A percentile compares a stretch with the other conserved stretches of the same genome.
Conservation (phyloP, 2,797 vertebrate genomes). For the Acomys russatus region DNA sequence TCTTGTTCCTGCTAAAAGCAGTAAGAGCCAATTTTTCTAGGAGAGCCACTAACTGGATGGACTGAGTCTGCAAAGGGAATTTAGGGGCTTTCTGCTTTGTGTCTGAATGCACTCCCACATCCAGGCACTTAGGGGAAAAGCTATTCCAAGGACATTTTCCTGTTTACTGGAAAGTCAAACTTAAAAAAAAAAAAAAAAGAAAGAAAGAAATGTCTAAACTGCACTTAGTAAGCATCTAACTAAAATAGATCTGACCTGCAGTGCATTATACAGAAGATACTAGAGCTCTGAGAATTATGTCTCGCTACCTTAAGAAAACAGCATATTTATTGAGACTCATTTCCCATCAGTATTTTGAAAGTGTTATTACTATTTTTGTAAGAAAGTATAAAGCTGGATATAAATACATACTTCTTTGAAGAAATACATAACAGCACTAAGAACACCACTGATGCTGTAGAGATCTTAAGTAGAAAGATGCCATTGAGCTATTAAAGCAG, state of each 20-base stretch:
- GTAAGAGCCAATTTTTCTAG: constrained; percentile 33
- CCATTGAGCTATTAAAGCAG: constrained; percentile 53
- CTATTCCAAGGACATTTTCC: constrained; percentile 72
- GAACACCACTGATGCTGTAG: constrained; percentile 61
- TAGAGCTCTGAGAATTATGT: constrained; percentile 65
- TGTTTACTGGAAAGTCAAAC: constrained; percentile 79
- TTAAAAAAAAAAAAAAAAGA: constrained; percentile 31
- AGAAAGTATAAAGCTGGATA: constrained; percentile 75
- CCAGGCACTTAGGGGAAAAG: constrained; percentile 66
- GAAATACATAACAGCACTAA: constrained; percentile 68
- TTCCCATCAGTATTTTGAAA: constrained; percentile 77
- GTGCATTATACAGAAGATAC: constrained; percentile 76
- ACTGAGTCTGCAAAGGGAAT: constrained; percentile 68
- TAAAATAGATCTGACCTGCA: constrained; percentile 72
- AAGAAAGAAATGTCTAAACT: constrained; percentile 70
- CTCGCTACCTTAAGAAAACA: constrained; percentile 76
- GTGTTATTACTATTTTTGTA: constrained; percentile 82
- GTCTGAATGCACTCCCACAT: constrained; percentile 65
- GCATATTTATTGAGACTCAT: constrained; percentile 77
- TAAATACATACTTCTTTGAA: constrained; percentile 76
- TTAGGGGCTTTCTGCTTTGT: constrained; percentile 80
- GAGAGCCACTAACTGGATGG: constrained; percentile 65
- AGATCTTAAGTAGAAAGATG: constrained; percentile 47
- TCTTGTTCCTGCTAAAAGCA: constrained; percentile 68
- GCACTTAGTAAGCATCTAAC: constrained; percentile 72